A percentile compares a stretch with the other conserved stretches of the same genome.
These are phyloP conservation scores for Tipula confusa DNA, from an alignment of 2,888 invertebrate species.

Conservation along the genomic window DNA sequence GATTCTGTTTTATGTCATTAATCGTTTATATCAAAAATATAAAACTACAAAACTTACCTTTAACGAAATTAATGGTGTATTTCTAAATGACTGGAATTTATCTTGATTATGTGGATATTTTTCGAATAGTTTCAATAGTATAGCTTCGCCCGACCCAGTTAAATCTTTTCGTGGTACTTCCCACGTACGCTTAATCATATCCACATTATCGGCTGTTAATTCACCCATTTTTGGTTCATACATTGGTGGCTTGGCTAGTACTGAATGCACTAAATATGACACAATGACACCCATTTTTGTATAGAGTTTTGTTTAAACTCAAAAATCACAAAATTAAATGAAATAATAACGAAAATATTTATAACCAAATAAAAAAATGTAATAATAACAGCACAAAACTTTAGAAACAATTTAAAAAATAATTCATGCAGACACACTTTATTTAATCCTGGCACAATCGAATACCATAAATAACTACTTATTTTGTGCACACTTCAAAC, in stretches of 20 bases:
- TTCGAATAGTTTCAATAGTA: slow-evolving; percentile 44
- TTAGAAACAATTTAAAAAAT: not conserved
- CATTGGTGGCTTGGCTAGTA: not conserved
- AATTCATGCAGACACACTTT: not conserved
- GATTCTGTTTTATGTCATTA: too few relatives aligned
- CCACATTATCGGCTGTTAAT: slow-evolving; percentile 46
- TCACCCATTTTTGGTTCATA: slow-evolving; percentile 34
- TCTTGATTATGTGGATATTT: slow-evolving; percentile 47
- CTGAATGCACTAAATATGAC: slow-evolving; percentile 30
- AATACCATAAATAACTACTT: not conserved
- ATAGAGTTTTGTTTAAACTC: not conserved
- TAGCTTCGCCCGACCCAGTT: slow-evolving; percentile 46
- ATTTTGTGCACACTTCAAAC: not conserved
- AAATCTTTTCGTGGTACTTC: slow-evolving; percentile 45
- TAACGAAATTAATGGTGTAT: slow-evolving; percentile 43
- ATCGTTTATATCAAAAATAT: too few relatives aligned
- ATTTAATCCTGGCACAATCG: not conserved
- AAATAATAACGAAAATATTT: not conserved
- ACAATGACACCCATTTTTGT: slow-evolving; percentile 31
- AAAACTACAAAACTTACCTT: slow-evolving; percentile 40
- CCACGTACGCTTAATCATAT: slow-evolving; percentile 48
- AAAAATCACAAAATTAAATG: slow-evolving; percentile 3
- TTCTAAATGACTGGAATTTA: slow-evolving; percentile 45
- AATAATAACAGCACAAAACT: not conserved
- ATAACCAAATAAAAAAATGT: not conserved